phyloP scores from a whole-genome alignment of 2,888 invertebrate genomes.

The Xanthia icteritia region DNA sequence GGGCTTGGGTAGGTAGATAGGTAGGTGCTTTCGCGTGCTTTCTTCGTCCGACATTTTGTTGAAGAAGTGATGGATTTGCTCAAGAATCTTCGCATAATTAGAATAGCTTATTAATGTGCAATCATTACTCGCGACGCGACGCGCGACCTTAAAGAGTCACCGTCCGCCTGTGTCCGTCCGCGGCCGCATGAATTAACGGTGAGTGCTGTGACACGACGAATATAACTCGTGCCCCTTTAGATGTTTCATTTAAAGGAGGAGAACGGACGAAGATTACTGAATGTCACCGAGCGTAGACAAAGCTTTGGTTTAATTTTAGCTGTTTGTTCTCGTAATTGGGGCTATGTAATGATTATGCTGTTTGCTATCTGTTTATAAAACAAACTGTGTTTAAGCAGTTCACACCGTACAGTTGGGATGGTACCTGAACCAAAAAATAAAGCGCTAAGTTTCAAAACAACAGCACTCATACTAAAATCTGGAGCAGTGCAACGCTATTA shows the following conservation, averaged over 20 bases:
- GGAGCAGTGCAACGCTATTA: constrained; percentile 59
- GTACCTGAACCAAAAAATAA: constrained; percentile 21
- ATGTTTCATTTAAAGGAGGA: constrained; percentile 7
- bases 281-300: neutral
- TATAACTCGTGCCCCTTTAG: constrained; percentile 23
- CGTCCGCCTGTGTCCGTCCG: neutral
- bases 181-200: constrained; percentile 22
- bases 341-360: constrained; percentile 3
- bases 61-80: neutral
- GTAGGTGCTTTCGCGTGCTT: too few relatives aligned
- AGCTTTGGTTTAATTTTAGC: constrained; percentile 11
- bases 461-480: constrained; percentile 56
- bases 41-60: too few relatives aligned
- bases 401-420: neutral
- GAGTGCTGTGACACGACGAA: constrained; percentile 12
- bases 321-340: constrained; percentile 22
- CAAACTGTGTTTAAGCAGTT: neutral
- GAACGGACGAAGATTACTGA: neutral
- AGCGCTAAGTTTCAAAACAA: constrained; percentile 32
- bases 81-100: constrained; percentile 20
- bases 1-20: neutral
- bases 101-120: constrained; percentile 18
- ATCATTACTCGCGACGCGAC: neutral
- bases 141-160: neutral
- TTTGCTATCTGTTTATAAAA: neutral